A percentile compares a stretch with the other conserved stretches of the same genome.
Conservation (phyloP, 2,888 invertebrate species). For the Chirona hameri region DNA sequence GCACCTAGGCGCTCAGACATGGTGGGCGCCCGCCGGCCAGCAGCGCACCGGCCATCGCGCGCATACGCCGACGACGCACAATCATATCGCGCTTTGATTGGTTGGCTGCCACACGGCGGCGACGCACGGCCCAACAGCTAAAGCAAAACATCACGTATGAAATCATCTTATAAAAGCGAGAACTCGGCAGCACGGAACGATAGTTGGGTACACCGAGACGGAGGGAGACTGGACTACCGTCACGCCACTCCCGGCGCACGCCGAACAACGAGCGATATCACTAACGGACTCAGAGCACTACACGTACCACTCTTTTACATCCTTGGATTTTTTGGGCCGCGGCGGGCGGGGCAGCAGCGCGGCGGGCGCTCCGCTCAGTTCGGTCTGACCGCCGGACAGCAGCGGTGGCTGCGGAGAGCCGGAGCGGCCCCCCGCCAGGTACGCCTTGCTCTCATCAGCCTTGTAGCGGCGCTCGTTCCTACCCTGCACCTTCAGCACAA, state of each 20-base stretch:
- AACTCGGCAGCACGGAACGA: not conserved
- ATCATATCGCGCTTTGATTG: not conserved
- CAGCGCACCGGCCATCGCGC: not conserved
- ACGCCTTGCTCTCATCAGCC: slow-evolving; percentile 78
- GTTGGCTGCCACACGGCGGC: not conserved
- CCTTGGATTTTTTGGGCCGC: slow-evolving; percentile 68
- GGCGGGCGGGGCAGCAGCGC: slow-evolving; percentile 64
- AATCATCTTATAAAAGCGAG: slow-evolving; percentile 28
- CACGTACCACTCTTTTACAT: slow-evolving; percentile 96
- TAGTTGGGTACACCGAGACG: not conserved
- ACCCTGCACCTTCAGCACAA: slow-evolving; percentile 80
- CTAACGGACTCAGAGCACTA: slow-evolving; percentile 48
- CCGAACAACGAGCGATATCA: not conserved
- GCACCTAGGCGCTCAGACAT: not conserved
- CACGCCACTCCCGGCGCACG: not conserved
- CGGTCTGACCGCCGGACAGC: slow-evolving; percentile 37
- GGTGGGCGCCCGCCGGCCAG: not conserved
- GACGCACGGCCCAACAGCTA: not conserved
- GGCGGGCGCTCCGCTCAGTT: slow-evolving; percentile 61
- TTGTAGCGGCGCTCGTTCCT: slow-evolving; percentile 88
- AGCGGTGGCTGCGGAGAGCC: slow-evolving; percentile 45
- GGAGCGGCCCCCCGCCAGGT: slow-evolving; percentile 42
- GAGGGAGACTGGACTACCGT: not conserved
- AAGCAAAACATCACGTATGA: slow-evolving; percentile 4
- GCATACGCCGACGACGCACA: too few relatives aligned